Conservation (phyloP, 2,797 vertebrate species). For the Gastrophryne carolinensis region DNA sequence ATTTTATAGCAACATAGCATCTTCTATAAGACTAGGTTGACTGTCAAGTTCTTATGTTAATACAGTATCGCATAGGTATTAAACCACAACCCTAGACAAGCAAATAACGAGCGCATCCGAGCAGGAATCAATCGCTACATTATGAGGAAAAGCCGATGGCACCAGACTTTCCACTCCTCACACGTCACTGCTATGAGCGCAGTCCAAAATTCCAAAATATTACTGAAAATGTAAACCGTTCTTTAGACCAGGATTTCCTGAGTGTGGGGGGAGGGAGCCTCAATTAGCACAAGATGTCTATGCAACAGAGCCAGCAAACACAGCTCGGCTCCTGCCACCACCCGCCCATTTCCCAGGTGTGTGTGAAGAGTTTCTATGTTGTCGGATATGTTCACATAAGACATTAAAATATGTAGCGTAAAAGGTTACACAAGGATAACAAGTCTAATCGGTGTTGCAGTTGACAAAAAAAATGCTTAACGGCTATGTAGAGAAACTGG, state of each 20-base stretch:
- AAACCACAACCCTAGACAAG: slow-evolving; percentile 44
- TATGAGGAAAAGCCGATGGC: slow-evolving; percentile 22
- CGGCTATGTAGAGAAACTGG: background rate
- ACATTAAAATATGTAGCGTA: background rate
- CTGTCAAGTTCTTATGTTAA: slow-evolving; percentile 35
- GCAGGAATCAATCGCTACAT: slow-evolving; percentile 51
- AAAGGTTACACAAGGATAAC: slow-evolving; percentile 25
- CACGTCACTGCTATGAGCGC: slow-evolving; percentile 34
- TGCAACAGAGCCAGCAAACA: slow-evolving; percentile 19
- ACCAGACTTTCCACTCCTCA: slow-evolving; percentile 40
- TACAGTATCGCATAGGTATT: slow-evolving; percentile 56
- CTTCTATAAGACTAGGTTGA: background rate
- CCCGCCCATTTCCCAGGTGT: slow-evolving; percentile 21
- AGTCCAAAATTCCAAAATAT: slow-evolving; percentile 40
- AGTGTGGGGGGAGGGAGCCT: background rate
- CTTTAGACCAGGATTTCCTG: slow-evolving; percentile 42
- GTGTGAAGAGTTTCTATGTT: slow-evolving; percentile 6
- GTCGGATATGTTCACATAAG: slow-evolving; percentile 1
- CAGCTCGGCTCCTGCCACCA: background rate
- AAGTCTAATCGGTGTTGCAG: background rate
- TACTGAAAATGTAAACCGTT: slow-evolving; percentile 39
- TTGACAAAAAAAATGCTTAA: slow-evolving; percentile 7
- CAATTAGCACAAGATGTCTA: slow-evolving; percentile 27
- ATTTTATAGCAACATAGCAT: background rate
- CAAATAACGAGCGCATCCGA: background rate